phyloP scores from a whole-genome alignment of 2,113 vertebrate genomes.

The Brachirus orientalis region DNA sequence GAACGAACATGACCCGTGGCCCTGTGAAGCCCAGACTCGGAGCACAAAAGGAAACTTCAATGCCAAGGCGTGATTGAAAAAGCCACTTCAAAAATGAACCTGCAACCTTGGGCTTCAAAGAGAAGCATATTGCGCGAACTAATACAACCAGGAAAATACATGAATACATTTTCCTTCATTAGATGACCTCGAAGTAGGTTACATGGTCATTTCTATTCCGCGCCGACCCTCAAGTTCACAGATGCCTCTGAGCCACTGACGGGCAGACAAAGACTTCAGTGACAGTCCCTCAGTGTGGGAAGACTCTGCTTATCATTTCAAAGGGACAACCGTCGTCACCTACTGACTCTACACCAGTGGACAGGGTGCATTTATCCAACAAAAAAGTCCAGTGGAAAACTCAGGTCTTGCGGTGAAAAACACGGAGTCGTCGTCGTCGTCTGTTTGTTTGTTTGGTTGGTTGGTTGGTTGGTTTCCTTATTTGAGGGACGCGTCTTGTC shows the following conservation, averaged over 20 bases:
- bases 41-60: constrained; percentile 69
- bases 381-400: constrained; percentile 61
- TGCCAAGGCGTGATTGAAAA: constrained; percentile 72
- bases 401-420: constrained; percentile 43
- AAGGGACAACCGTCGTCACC: constrained; percentile 71
- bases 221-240: constrained; percentile 72
- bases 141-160: constrained; percentile 76
- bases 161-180: constrained; percentile 79
- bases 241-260: constrained; percentile 67
- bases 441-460: constrained; percentile 49
- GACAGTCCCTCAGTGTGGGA: constrained; percentile 73
- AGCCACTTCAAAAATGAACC: constrained; percentile 73
- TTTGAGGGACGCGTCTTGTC: too few species aligned
- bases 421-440: constrained; percentile 28
- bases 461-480: too few species aligned
- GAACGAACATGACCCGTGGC: constrained; percentile 56
- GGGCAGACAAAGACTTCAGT: constrained; percentile 78
- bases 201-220: constrained; percentile 77
- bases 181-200: constrained; percentile 78
- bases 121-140: constrained; percentile 63
- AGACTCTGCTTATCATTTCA: constrained; percentile 80
- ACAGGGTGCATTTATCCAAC: constrained; percentile 61
- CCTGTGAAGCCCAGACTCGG: constrained; percentile 47
- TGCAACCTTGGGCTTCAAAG: constrained; percentile 79
- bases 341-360: constrained; percentile 55